Conservation (phyloP, 2,888 invertebrate species). For the Clistopyga incitator region DNA sequence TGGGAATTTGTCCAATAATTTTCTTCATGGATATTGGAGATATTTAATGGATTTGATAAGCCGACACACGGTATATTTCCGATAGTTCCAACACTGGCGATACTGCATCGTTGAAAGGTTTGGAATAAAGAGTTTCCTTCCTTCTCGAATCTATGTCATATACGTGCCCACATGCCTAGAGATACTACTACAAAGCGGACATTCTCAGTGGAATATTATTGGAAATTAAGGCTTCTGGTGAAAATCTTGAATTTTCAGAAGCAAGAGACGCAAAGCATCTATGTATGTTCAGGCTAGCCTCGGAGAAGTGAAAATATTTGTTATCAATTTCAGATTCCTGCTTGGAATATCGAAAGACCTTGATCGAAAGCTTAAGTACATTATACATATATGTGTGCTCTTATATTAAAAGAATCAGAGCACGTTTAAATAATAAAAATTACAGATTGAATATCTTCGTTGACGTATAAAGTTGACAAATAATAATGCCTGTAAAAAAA, state of each 20-base stretch:
- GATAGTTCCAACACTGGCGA: not conserved
- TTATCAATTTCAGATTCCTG: conserved; percentile 31
- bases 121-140: not conserved
- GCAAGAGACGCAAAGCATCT: not conserved
- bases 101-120: not conserved
- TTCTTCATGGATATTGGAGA: conserved; percentile 47
- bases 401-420: not conserved
- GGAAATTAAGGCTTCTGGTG: conserved; percentile 39
- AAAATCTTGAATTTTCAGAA: not conserved
- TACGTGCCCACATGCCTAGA: not conserved
- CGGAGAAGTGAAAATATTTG: conserved; percentile 41
- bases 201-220: conserved; percentile 19
- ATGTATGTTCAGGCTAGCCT: not conserved
- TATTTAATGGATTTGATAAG: conserved; percentile 60
- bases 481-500: too few species aligned
- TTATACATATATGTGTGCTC: not conserved
- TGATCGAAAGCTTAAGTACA: not conserved
- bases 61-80: conserved; percentile 50
- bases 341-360: not conserved
- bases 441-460: not conserved
- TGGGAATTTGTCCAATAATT: conserved; percentile 57
- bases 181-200: not conserved
- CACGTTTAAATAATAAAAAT: not conserved
- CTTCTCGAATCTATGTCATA: conserved; percentile 9
- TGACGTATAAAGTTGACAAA: not conserved